phyloP scores from a whole-genome alignment of 2,888 invertebrate species.

The Tigriopus californicus region DNA sequence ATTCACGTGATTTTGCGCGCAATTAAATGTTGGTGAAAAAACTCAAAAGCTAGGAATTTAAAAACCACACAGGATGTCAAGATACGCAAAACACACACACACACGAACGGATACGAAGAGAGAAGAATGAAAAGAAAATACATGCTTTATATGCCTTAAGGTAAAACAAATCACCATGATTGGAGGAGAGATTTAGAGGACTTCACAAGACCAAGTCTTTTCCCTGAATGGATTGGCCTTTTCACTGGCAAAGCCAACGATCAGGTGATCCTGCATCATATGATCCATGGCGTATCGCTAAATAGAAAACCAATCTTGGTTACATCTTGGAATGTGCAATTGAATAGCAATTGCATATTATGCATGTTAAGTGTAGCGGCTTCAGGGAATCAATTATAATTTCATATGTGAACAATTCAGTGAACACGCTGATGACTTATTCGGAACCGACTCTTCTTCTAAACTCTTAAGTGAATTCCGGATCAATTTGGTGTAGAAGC shows the following conservation, averaged over 20 bases:
- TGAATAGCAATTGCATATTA: too few relatives aligned
- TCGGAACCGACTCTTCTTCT: too few relatives aligned
- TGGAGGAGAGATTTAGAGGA: conserved; percentile 38
- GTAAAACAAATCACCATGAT: neutral
- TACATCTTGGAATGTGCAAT: too few relatives aligned
- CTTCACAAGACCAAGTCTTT: conserved; percentile 59
- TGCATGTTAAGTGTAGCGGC: too few relatives aligned
- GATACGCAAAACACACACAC: neutral
- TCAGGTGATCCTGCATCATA: conserved; percentile 74
- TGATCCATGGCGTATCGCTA: conserved; percentile 67
- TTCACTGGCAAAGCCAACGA: conserved; percentile 81
- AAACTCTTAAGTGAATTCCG: too few relatives aligned
- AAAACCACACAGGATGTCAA: neutral
- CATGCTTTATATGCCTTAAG: neutral
- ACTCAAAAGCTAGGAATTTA: neutral
- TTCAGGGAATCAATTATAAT: too few relatives aligned
- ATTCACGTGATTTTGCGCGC: neutral
- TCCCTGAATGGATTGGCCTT: conserved; percentile 90
- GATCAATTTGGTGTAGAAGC: too few relatives aligned
- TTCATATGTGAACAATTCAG: too few relatives aligned
- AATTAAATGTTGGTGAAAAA: neutral
- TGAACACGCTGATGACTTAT: too few relatives aligned
- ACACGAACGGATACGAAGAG: neutral
- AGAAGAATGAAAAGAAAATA: neutral
- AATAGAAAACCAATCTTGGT: neutral